Percentiles rank a stretch among this genome's conserved stretches.
Evolutionary conservation across 2,797 vertebrate genomes (phyloP).

Genomic region (Otolemur crassicaudatus): DNA sequence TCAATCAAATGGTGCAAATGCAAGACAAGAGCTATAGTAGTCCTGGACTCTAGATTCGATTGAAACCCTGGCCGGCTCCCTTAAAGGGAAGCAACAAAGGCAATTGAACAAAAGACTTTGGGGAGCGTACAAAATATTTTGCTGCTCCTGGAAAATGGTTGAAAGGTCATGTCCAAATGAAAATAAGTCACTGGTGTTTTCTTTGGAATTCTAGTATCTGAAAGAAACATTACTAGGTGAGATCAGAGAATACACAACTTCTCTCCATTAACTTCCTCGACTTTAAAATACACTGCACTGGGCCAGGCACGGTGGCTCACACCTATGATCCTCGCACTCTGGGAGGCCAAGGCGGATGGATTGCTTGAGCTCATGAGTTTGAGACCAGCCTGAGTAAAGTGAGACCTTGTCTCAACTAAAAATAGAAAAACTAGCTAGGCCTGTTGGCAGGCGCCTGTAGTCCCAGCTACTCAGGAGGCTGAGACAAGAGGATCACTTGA

Average conservation of each 20-base stretch:
- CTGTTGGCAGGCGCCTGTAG: no score
- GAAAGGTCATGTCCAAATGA: neutral
- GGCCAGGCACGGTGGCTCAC: no score
- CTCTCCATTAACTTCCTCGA: neutral
- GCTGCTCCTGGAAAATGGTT: neutral
- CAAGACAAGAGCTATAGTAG: neutral
- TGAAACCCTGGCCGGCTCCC: conserved; percentile 7
- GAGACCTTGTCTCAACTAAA: no score
- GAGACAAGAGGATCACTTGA: no score
- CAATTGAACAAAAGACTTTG: conserved; percentile 40
- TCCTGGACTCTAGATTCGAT: neutral
- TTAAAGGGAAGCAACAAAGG: neutral
- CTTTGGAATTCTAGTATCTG: neutral
- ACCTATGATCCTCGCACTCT: no score
- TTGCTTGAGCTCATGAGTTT: no score
- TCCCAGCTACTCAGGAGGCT: no score
- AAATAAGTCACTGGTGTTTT: neutral
- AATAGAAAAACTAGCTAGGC: no score
- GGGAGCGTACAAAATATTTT: conserved; percentile 20
- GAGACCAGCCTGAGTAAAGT: no score
- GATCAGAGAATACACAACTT: neutral
- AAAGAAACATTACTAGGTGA: conserved; percentile 33
- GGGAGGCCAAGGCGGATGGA: no score
- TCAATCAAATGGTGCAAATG: neutral
- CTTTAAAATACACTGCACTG: neutral